Base-by-base conservation (phyloP, 2,888 invertebrate genomes). In the Malacosoma neustria region DNA sequence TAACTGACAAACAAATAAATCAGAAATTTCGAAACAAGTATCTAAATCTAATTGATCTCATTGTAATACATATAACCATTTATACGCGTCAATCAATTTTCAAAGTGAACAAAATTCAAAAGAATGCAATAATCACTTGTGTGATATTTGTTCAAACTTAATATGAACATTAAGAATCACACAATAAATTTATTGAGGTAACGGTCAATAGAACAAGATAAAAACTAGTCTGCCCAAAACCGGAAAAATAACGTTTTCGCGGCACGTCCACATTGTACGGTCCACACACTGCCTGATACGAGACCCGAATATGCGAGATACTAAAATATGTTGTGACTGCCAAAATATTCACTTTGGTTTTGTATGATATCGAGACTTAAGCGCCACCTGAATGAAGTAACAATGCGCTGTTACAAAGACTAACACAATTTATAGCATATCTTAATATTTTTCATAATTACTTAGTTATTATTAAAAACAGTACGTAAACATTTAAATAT, bases 221-320 rank as follows among this genome's bases (percentile, higher is more conserved):
- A 65, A n/a, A 74, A 74, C 72, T 59, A 68, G 70, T 71, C 58
- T 57, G 54, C 48, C 57, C 57, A 56, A 69, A 79, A 77, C 77
- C 80, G 80, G 80, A 80, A 77, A 75, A 79, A 74, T 79, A 76
- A 70, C 65, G 73, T 72, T 80, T 80, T 79, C 72, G 70, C 58
- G 55, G 57, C 80, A 79, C 79, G 76, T 73, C 59, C 57, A 55
- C 48, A 53, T 45, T 53, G 49, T 53, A 61, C 60, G 56, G n/a
- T 58, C 59, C 54, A 49, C 53, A 48, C 48, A 61, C 67, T 57
- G 57, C 57, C 67, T 67, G 48, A 56, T 62, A 71, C 74, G 70
- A 71, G 75, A 61, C 61, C 46, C 45, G 75, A 65, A 75, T 75
- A 54, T 30, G 13, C 6, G 6, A 13, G 2, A n/a, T 22, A 22